Percentiles rank a stretch among this genome's conserved stretches.
phyloP scores from a whole-genome alignment of 2,888 invertebrate genomes.

The Ectemnius lituratus region DNA sequence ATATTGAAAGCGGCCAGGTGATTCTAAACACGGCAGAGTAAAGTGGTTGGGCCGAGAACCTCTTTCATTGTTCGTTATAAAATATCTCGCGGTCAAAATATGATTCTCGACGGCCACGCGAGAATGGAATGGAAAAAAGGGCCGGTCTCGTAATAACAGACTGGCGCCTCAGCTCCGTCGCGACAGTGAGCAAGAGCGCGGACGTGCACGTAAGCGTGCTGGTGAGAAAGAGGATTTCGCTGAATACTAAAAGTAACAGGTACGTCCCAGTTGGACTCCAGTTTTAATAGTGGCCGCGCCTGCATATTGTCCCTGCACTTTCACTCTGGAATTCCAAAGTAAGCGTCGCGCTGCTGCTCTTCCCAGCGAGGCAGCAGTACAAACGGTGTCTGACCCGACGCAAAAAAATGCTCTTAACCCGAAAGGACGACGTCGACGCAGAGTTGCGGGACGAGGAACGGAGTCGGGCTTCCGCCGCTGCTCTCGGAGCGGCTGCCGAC shows the following conservation, averaged over 20 bases:
- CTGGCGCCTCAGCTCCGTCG: too few species aligned
- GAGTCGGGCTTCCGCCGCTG: too few species aligned
- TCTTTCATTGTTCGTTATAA: slow-evolving; percentile 59
- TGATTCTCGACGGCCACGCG: slow-evolving; percentile 37
- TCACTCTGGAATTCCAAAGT: slow-evolving; percentile 11
- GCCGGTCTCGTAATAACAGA: background rate
- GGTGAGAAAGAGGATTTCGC: too few species aligned
- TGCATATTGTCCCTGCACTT: background rate
- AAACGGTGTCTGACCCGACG: slow-evolving; percentile 12
- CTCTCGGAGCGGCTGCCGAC: too few species aligned
- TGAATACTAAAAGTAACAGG: too few species aligned
- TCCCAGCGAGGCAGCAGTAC: slow-evolving; percentile 7
- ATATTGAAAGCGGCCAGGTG: slow-evolving; percentile 63
- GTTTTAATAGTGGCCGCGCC: slow-evolving; percentile 2
- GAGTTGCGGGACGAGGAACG: too few species aligned
- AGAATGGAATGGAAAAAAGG: slow-evolving; percentile 19
- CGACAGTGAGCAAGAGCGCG: too few species aligned
- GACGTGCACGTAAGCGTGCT: too few species aligned
- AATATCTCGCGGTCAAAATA: slow-evolving; percentile 52
- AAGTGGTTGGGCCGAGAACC: slow-evolving; percentile 31
- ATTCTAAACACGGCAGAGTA: slow-evolving; percentile 58
- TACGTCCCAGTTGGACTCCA: too few species aligned
- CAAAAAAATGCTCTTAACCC: slow-evolving; percentile 30
- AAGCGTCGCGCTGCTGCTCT: background rate
- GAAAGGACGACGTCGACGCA: too few species aligned